These are phyloP conservation scores for Drosophila kikkawai DNA, from an alignment of 1,140 invertebrate species.

Conservation along the genomic window DNA sequence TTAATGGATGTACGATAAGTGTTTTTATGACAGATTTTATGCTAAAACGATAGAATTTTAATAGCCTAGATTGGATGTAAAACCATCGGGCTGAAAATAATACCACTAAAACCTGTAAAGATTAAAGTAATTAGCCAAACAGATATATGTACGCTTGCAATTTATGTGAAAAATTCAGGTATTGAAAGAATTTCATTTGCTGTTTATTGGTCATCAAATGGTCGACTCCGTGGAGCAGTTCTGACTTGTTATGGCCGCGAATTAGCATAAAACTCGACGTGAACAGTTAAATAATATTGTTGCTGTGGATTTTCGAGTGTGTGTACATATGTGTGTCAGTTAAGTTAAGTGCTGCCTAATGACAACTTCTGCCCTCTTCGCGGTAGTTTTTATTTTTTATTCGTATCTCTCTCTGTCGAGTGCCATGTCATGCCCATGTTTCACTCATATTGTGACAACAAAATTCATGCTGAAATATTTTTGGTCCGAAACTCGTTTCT, in stretches of 20 bases:
- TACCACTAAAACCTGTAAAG: constrained; percentile 9
- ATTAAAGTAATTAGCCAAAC: constrained; percentile 12
- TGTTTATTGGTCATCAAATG: constrained; percentile 49
- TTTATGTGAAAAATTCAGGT: constrained; percentile 7
- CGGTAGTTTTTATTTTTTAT: constrained; percentile 34
- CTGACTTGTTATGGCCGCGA: constrained; percentile 50
- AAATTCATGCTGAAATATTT: constrained; percentile 82
- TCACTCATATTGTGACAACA: constrained; percentile 66
- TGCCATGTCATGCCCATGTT: constrained; percentile 46
- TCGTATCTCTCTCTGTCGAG: constrained; percentile 21
- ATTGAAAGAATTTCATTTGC: constrained; percentile 25
- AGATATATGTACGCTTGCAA: constrained; percentile 2
- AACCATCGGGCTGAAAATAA: constrained; percentile 1
- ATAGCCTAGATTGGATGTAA: neutral
- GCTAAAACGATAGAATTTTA: neutral
- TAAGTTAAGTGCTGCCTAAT: constrained; percentile 74
- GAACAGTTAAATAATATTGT: constrained; percentile 82
- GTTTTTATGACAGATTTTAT: constrained; percentile 1
- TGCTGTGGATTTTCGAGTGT: constrained; percentile 35
- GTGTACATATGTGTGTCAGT: constrained; percentile 44
- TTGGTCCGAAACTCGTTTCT: constrained; percentile 54
- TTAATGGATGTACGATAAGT: constrained; percentile 4
- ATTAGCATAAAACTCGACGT: constrained; percentile 77
- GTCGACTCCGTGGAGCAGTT: constrained; percentile 26
- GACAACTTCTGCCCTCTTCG: constrained; percentile 52